phyloP scores from a whole-genome alignment of 2,888 invertebrate species.

The Harmothoe impar region DNA sequence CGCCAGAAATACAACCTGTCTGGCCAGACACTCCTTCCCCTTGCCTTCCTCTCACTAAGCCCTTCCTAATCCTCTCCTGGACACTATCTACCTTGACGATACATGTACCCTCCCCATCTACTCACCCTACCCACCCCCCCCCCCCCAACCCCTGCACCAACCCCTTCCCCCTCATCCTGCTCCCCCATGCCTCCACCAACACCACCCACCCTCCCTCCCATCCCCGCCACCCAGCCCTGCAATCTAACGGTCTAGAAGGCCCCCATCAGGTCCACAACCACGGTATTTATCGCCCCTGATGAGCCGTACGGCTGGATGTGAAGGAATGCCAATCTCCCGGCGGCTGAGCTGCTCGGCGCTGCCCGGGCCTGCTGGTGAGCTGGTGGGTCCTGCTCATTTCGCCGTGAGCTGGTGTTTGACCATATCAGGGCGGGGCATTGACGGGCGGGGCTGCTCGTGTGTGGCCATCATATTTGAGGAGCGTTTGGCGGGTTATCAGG shows the following conservation, averaged over 20 bases:
- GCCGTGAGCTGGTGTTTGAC: conserved; percentile 41
- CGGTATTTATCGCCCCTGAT: conserved; percentile 38
- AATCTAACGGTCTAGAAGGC: neutral
- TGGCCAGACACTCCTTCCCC: neutral
- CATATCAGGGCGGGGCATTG: conserved; percentile 44
- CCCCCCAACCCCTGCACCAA: neutral
- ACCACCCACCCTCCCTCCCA: neutral
- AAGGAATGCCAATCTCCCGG: conserved; percentile 12
- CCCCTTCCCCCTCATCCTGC: neutral
- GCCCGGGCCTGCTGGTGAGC: neutral
- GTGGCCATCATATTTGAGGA: conserved; percentile 60
- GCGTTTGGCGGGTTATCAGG: conserved; percentile 52
- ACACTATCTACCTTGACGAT: too few relatives aligned
- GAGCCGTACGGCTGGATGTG: neutral
- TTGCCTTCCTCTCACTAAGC: neutral
- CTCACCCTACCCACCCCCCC: neutral
- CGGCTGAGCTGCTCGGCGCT: neutral
- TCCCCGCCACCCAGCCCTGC: neutral
- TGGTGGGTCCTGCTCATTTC: conserved; percentile 46
- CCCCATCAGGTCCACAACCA: neutral
- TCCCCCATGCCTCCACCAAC: too few relatives aligned
- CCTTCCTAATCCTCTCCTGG: too few relatives aligned
- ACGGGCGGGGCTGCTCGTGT: conserved; percentile 36
- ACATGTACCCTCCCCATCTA: too few relatives aligned
- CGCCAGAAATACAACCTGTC: too few relatives aligned